Conservation (phyloP, 2,797 vertebrate genomes). For the Myripristis jacobus region DNA sequence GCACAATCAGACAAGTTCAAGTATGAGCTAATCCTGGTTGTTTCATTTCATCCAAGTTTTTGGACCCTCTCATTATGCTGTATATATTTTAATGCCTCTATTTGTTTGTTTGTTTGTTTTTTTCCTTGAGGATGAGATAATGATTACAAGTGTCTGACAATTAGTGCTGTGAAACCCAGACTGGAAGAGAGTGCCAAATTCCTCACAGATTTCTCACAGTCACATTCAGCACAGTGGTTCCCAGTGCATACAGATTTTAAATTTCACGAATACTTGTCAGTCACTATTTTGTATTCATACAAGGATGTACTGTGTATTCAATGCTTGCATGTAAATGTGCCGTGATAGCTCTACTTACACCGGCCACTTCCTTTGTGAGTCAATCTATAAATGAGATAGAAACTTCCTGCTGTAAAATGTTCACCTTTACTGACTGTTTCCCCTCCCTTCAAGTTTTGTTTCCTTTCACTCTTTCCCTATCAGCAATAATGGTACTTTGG, state of each 20-base stretch:
- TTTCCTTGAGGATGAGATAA: slow-evolving; percentile 3
- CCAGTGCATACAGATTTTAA: slow-evolving; percentile 15
- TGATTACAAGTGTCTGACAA: not conserved
- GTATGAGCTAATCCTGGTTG: slow-evolving; percentile 4
- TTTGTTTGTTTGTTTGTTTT: no score
- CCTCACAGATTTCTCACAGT: no score
- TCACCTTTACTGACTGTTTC: slow-evolving; percentile 18
- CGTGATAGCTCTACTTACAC: not conserved
- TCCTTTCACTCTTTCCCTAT: slow-evolving; percentile 11
- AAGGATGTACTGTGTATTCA: not conserved
- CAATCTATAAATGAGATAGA: slow-evolving; percentile 25
- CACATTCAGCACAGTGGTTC: no score
- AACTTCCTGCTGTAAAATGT: slow-evolving; percentile 16
- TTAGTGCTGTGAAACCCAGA: not conserved
- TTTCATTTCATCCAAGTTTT: not conserved
- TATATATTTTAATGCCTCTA: not conserved
- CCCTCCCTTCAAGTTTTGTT: slow-evolving; percentile 2
- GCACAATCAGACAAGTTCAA: no score
- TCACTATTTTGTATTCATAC: slow-evolving; percentile 9
- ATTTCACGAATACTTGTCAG: slow-evolving; percentile 1
- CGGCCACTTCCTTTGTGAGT: slow-evolving; percentile 54
- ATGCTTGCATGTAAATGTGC: not conserved
- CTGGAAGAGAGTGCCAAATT: not conserved
- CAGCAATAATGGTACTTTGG: not conserved
- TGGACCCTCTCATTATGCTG: not conserved